A percentile compares a stretch with the other conserved stretches of the same genome.
Conservation (phyloP, 2,888 invertebrate genomes). For the Dolomedes plantarius region DNA sequence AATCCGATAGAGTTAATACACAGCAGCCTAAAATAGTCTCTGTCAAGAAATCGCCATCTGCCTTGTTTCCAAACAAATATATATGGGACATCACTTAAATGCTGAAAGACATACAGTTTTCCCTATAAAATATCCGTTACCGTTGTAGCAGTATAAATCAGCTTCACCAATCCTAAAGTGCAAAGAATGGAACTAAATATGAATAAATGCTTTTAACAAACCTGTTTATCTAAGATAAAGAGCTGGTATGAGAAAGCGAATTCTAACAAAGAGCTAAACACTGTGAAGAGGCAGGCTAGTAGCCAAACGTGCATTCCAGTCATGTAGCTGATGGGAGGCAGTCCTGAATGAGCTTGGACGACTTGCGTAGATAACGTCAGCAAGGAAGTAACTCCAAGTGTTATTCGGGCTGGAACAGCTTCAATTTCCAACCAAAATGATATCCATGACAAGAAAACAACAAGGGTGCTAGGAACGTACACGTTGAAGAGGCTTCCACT, state of each 20-base stretch:
- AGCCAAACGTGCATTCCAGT: constrained; percentile 67
- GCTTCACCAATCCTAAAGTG: too few relatives aligned
- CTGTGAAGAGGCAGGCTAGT: constrained; percentile 57
- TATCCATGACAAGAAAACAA: constrained; percentile 42
- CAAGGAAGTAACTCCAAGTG: constrained; percentile 47
- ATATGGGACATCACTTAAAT: too few relatives aligned
- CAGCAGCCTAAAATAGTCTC: too few relatives aligned
- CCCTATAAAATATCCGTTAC: too few relatives aligned
- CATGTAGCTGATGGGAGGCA: constrained; percentile 52
- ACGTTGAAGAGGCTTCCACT: constrained; percentile 52
- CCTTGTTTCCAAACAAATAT: too few relatives aligned
- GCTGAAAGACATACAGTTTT: too few relatives aligned
- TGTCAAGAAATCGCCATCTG: too few relatives aligned
- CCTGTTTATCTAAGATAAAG: not conserved
- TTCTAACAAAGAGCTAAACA: constrained; percentile 55
- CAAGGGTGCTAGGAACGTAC: constrained; percentile 49
- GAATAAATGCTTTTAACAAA: too few relatives aligned
- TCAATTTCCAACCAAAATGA: constrained; percentile 58
- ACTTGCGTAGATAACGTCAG: constrained; percentile 51
- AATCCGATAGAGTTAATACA: too few relatives aligned
- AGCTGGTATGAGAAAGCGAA: constrained; percentile 39
- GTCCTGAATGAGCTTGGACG: constrained; percentile 18
- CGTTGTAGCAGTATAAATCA: too few relatives aligned
- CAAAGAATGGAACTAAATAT: too few relatives aligned
- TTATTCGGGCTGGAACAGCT: constrained; percentile 49